Conservation (phyloP, 2,113 vertebrate genomes). For the Zosterops pallidus region DNA sequence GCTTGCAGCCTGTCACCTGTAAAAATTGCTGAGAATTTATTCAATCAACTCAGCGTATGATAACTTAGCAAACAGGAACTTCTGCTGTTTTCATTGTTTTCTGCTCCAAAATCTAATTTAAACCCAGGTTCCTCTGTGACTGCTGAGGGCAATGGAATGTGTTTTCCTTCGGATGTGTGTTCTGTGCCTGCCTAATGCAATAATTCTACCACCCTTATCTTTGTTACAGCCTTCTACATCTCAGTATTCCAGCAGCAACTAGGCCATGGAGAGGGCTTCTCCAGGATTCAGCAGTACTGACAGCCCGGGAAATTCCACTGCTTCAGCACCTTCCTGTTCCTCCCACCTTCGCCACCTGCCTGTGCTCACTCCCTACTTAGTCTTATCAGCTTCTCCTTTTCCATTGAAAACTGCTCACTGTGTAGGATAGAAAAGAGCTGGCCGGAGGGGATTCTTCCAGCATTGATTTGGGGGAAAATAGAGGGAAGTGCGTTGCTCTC, state of each 20-base stretch:
- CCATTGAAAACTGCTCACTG: neutral
- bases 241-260: neutral
- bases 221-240: neutral
- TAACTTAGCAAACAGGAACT: neutral
- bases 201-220: neutral
- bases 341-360: neutral
- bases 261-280: neutral
- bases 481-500: neutral
- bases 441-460: neutral
- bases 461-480: neutral
- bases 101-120: neutral
- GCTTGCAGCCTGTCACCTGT: neutral
- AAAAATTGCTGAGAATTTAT: neutral
- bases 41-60: neutral
- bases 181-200: neutral
- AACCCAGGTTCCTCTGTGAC: neutral
- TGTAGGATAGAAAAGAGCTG: neutral
- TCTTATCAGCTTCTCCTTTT: neutral
- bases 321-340: neutral
- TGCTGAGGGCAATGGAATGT: neutral
- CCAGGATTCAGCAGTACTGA: neutral
- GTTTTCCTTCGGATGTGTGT: neutral
- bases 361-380: fast-evolving
- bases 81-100: neutral
- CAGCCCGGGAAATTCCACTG: neutral